Conservation (phyloP, 1,140 invertebrate species). For the Drosophila rufa region DNA sequence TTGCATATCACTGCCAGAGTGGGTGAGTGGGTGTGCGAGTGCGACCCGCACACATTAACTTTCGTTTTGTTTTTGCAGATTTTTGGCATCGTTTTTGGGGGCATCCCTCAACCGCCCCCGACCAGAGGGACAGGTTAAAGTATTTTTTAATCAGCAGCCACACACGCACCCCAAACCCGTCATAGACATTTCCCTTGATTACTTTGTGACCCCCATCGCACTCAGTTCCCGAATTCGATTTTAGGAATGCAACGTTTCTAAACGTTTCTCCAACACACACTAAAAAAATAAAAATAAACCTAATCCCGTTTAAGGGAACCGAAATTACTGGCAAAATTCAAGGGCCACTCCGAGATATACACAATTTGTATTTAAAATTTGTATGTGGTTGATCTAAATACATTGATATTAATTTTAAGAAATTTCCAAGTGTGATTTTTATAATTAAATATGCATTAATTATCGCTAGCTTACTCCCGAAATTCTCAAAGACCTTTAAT, state of each 20-base stretch:
- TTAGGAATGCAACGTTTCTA: neutral
- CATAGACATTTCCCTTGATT: slow-evolving; percentile 33
- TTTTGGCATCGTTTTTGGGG: slow-evolving; percentile 32
- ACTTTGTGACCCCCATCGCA: neutral
- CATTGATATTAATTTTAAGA: too few species aligned
- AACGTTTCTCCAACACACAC: neutral
- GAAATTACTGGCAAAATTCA: neutral
- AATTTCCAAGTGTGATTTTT: too few species aligned
- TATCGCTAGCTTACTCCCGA: too few species aligned
- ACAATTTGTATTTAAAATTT: too few species aligned
- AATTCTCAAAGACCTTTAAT: too few species aligned
- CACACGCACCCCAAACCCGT: neutral
- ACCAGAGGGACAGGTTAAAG: slow-evolving; percentile 31
- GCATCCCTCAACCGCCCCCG: neutral
- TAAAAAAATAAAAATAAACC: neutral
- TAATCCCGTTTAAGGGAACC: neutral
- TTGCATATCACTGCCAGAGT: slow-evolving; percentile 25
- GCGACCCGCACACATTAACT: slow-evolving; percentile 22
- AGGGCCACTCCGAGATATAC: too few species aligned
- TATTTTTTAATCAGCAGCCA: slow-evolving; percentile 43
- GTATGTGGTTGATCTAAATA: too few species aligned
- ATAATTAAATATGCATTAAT: too few species aligned
- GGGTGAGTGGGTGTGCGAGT: neutral
- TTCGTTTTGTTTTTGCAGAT: slow-evolving; percentile 30
- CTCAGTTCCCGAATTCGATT: slow-evolving; percentile 2